These are phyloP conservation scores for Acheta domesticus DNA, from an alignment of 2,888 invertebrate species.

Conservation along the genomic window DNA sequence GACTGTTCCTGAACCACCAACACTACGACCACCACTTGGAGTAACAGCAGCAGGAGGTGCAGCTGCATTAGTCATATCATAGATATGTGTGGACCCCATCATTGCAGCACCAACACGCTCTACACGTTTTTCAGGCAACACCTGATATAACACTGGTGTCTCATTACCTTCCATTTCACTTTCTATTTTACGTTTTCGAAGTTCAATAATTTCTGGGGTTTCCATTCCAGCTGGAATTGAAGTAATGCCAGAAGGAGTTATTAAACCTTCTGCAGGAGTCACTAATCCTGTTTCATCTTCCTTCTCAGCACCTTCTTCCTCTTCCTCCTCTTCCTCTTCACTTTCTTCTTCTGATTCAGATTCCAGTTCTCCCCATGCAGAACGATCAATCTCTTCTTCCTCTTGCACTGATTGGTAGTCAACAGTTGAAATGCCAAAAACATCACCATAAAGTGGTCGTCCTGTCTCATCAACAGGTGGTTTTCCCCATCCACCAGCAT, in stretches of 20 bases:
- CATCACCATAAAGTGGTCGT: conserved; percentile 96
- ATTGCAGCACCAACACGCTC: conserved; percentile 86
- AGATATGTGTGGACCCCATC: conserved; percentile 99
- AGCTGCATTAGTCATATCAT: conserved; percentile 78
- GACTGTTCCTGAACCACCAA: conserved; percentile 66
- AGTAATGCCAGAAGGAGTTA: conserved; percentile 91
- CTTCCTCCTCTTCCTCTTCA: conserved; percentile 60
- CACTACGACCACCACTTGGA: conserved; percentile 48
- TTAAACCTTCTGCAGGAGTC: conserved; percentile 89
- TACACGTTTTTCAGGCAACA: conserved; percentile 89
- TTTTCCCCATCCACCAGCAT: conserved; percentile 99
- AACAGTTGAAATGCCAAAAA: conserved; percentile 81
- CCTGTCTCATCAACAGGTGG: conserved; percentile 99
- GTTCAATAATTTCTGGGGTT: conserved; percentile 97
- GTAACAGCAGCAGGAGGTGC: conserved; percentile 41
- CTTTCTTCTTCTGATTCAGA: conserved; percentile 79
- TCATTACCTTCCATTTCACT: conserved; percentile 93
- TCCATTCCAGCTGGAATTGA: conserved; percentile 92
- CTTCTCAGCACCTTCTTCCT: conserved; percentile 54
- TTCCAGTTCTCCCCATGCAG: conserved; percentile 96
- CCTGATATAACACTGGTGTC: conserved; percentile 91
- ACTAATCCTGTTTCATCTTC: conserved; percentile 79
- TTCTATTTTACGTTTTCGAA: conserved; percentile 94
- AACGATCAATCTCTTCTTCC: conserved; percentile 88
- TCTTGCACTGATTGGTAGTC: conserved; percentile 65